Percentiles rank a stretch among this genome's conserved stretches.
Evolutionary conservation across 2,888 invertebrate genomes (phyloP).

Genomic region (Hirudinaria manillensis): DNA sequence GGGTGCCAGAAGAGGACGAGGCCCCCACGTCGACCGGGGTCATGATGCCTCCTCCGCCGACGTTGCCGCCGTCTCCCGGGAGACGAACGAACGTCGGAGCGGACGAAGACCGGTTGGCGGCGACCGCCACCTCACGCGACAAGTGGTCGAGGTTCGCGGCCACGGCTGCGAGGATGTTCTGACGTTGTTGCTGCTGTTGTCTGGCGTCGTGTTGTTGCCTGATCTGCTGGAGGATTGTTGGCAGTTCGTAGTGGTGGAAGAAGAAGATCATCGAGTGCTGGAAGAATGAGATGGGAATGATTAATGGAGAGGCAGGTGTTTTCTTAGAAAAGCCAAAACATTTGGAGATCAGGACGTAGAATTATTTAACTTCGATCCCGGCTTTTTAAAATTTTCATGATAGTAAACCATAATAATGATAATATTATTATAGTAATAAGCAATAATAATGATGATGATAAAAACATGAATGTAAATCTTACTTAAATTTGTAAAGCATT

Average conservation of each 20-base stretch:
- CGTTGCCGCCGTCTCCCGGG: too few relatives aligned
- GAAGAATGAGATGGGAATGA: not conserved
- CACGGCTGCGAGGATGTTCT: not conserved
- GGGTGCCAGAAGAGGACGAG: not conserved
- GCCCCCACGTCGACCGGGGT: not conserved
- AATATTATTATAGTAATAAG: too few relatives aligned
- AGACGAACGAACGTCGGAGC: constrained; percentile 9
- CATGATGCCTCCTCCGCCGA: too few relatives aligned
- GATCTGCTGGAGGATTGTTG: constrained; percentile 81
- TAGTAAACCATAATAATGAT: too few relatives aligned
- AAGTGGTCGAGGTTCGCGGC: constrained; percentile 13
- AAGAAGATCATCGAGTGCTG: constrained; percentile 99
- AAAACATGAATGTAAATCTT: not conserved
- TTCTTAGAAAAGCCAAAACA: not conserved
- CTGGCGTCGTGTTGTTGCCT: constrained; percentile 42
- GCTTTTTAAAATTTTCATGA: too few relatives aligned
- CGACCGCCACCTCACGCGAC: not conserved
- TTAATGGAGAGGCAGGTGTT: not conserved
- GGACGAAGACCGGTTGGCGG: constrained; percentile 5
- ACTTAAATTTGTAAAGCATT: too few relatives aligned
- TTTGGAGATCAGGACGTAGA: too few relatives aligned
- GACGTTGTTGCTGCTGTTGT: constrained; percentile 1
- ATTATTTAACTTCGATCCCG: too few relatives aligned
- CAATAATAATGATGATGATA: not conserved
- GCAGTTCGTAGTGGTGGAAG: constrained; percentile 98